Evolutionary conservation across 2,113 vertebrate species (phyloP).

Genomic region (Pipra filicauda): DNA sequence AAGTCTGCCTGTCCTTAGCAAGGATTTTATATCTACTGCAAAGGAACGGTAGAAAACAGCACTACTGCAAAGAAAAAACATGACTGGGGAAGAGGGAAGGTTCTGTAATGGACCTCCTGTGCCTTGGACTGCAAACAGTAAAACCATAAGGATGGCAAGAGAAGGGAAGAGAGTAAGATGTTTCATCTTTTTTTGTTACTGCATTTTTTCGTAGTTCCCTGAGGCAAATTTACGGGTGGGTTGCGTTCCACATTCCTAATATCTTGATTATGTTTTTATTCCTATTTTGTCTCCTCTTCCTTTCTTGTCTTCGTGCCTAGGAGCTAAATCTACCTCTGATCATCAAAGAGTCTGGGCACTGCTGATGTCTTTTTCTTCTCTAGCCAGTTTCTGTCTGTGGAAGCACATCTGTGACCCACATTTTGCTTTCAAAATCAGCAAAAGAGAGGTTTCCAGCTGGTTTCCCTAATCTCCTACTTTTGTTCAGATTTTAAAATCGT

Average conservation of each 20-base stretch:
- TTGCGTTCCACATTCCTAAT: constrained; percentile 56
- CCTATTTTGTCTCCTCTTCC: constrained; percentile 32
- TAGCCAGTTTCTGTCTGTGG: constrained; percentile 23
- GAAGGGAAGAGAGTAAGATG: background rate
- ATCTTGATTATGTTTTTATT: constrained; percentile 63
- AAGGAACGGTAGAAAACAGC: background rate
- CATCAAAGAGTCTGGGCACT: constrained; percentile 49
- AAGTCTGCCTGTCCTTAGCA: background rate
- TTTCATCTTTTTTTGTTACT: background rate
- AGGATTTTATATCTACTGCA: background rate
- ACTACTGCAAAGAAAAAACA: background rate
- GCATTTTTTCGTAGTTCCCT: constrained; percentile 1
- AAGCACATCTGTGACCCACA: constrained; percentile 62
- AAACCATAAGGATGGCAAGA: background rate
- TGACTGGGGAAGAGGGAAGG: background rate
- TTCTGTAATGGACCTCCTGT: background rate
- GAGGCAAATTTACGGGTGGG: constrained; percentile 50
- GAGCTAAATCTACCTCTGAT: constrained; percentile 58
- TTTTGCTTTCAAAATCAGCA: constrained; percentile 53
- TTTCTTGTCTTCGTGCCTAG: constrained; percentile 47
- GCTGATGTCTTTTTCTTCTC: constrained; percentile 54
- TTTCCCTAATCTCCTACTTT: constrained; percentile 56
- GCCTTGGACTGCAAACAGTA: background rate
- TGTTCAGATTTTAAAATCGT: constrained; percentile 19
- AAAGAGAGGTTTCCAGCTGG: constrained; percentile 52